These are phyloP conservation scores for Drosophila neotestacea DNA, from an alignment of 2,888 invertebrate genomes.

Conservation along the genomic window DNA sequence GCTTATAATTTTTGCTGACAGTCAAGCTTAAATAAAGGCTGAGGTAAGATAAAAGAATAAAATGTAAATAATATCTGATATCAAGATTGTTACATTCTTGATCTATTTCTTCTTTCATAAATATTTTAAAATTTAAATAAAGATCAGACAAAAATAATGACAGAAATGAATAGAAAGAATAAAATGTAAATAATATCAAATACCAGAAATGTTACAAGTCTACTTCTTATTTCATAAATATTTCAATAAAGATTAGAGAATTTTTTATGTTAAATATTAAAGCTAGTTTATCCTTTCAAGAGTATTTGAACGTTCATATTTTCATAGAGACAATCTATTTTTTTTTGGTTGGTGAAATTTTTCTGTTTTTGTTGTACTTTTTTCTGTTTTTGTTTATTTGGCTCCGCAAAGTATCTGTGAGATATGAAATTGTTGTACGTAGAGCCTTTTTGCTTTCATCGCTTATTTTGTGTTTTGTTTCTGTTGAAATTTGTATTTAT, in stretches of 20 bases:
- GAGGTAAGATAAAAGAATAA: not conserved
- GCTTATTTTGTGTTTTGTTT: constrained; percentile 56
- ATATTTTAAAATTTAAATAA: no score
- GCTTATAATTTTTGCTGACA: no score
- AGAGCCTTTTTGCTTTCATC: constrained; percentile 68
- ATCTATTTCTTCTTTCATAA: no score
- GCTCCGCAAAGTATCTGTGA: constrained; percentile 45
- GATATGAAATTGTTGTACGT: constrained; percentile 66
- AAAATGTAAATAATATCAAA: no score
- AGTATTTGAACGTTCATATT: constrained; percentile 16
- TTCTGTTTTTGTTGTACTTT: constrained; percentile 13
- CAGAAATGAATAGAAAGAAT: no score
- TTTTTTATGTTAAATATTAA: not conserved
- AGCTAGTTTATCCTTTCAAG: not conserved
- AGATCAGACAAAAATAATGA: no score
- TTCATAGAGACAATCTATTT: not conserved
- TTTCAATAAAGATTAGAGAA: no score
- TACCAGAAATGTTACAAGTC: no score
- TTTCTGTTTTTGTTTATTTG: constrained; percentile 58
- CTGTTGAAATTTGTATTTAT: constrained; percentile 80
- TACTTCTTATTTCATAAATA: no score
- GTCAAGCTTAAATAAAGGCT: no score
- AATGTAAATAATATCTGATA: no score
- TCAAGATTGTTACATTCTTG: no score
- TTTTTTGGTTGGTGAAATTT: constrained; percentile 17